These are phyloP conservation scores for Halotydeus destructor DNA, from an alignment of 1,140 invertebrate species.

Conservation along the genomic window DNA sequence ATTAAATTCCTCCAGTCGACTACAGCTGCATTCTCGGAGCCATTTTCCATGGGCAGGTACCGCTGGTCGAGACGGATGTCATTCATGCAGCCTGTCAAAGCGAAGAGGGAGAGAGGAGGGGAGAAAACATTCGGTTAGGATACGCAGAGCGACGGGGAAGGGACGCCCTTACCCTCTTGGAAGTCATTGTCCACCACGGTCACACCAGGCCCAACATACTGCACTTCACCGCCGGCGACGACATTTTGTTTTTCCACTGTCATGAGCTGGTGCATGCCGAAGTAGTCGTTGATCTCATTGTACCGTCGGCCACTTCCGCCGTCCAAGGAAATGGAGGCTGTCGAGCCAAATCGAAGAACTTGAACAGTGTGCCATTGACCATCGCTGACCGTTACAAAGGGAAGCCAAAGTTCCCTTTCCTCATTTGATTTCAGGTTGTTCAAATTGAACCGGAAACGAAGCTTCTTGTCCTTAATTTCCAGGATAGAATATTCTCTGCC, in stretches of 20 bases:
- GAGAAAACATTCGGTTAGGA: background rate
- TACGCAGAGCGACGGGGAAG: background rate
- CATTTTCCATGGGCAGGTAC: conserved; percentile 78
- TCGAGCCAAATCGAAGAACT: conserved; percentile 58
- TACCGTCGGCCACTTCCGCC: conserved; percentile 82
- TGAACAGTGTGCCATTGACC: conserved; percentile 83
- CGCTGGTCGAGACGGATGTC: conserved; percentile 73
- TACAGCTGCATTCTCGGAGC: conserved; percentile 79
- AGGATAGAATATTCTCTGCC: conserved; percentile 83
- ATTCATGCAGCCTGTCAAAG: conserved; percentile 45
- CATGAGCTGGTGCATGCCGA: conserved; percentile 66
- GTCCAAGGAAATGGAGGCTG: conserved; percentile 78
- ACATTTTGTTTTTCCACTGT: conserved; percentile 81
- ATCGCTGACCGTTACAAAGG: conserved; percentile 69
- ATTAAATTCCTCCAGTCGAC: conserved; percentile 74
- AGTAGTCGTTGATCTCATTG: conserved; percentile 80
- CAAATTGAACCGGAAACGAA: conserved; percentile 77
- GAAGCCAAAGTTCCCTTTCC: conserved; percentile 72
- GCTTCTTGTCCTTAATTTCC: conserved; percentile 68
- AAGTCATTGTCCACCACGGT: conserved; percentile 89
- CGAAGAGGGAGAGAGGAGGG: conserved; percentile 19
- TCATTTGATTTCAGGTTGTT: conserved; percentile 61
- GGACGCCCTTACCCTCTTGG: conserved; percentile 45
- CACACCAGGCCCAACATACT: conserved; percentile 48
- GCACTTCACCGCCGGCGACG: conserved; percentile 80